These are phyloP conservation scores for Melitaea athalia DNA, from an alignment of 2,888 invertebrate genomes.

Conservation along the genomic window DNA sequence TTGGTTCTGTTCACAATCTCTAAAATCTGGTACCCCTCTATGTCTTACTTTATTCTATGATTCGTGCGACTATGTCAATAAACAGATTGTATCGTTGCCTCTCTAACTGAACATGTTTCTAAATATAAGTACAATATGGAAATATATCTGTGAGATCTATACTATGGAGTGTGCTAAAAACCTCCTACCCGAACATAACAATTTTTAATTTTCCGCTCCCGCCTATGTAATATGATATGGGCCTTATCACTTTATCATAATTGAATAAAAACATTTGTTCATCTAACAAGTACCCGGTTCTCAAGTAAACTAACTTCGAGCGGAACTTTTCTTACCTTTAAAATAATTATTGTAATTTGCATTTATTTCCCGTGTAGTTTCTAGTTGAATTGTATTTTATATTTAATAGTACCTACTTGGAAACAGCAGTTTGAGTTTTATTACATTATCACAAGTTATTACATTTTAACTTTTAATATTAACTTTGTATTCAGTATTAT, in stretches of 20 bases:
- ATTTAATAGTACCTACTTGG: not conserved
- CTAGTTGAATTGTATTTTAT: slow-evolving; percentile 3
- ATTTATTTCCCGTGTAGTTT: slow-evolving; percentile 16
- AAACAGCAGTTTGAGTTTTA: not conserved
- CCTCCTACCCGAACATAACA: not conserved
- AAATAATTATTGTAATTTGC: slow-evolving; percentile 27
- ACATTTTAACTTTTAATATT: too few species aligned
- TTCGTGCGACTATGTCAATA: too few species aligned
- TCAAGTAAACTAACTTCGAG: slow-evolving; percentile 8
- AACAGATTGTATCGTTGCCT: too few species aligned
- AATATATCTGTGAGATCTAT: too few species aligned
- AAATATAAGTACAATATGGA: too few species aligned
- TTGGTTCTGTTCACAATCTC: too few species aligned
- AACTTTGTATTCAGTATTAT: too few species aligned
- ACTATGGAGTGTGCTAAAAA: too few species aligned
- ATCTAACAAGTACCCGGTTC: slow-evolving; percentile 13
- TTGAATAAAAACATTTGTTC: slow-evolving; percentile 26
- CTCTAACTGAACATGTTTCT: too few species aligned
- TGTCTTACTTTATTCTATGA: too few species aligned
- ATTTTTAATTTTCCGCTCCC: not conserved
- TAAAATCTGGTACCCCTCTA: too few species aligned
- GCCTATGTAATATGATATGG: not conserved
- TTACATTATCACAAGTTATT: not conserved
- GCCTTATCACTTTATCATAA: slow-evolving; percentile 15
- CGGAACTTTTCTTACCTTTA: slow-evolving; percentile 24